Percentiles rank a stretch among this genome's conserved stretches.
Evolutionary conservation across 2,888 invertebrate species (phyloP).

Genomic region (Ametastegia equiseti): DNA sequence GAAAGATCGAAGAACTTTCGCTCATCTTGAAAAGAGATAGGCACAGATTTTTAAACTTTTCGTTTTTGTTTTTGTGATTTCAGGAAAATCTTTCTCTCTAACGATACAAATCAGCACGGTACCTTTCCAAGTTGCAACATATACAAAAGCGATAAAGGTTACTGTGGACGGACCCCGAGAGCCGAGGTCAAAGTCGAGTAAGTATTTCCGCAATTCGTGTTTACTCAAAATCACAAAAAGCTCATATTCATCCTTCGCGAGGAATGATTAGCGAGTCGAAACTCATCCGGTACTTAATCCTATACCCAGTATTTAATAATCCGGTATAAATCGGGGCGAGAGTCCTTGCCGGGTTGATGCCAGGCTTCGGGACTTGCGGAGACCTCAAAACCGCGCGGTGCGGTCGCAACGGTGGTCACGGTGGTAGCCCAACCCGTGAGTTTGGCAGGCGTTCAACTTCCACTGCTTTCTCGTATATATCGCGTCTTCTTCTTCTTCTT

Average conservation of each 20-base stretch:
- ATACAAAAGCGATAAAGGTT: conserved; percentile 98
- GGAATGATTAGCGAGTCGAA: not conserved
- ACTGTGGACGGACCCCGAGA: conserved; percentile 99
- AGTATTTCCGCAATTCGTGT: conserved; percentile 80
- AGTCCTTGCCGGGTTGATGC: conserved; percentile 62
- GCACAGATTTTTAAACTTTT: not conserved
- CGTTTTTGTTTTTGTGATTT: conserved; percentile 58
- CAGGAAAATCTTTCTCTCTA: conserved; percentile 94
- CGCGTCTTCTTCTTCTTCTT: conserved; percentile 57
- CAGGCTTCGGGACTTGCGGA: conserved; percentile 14
- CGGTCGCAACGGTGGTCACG: conserved; percentile 37
- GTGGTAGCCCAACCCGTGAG: conserved; percentile 48
- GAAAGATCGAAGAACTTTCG: not conserved
- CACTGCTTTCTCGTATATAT: conserved; percentile 29
- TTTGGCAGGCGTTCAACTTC: conserved; percentile 64
- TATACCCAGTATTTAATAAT: conserved; percentile 73
- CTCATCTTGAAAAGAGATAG: not conserved
- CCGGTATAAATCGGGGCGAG: conserved; percentile 71
- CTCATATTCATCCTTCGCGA: not conserved
- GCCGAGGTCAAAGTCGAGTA: conserved; percentile 97
- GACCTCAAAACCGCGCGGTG: conserved; percentile 45
- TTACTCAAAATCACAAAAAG: not conserved
- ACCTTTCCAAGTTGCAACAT: conserved; percentile 92
- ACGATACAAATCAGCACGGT: conserved; percentile 94
- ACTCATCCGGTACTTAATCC: conserved; percentile 54